These are phyloP conservation scores for Pangasius sanitwongsei DNA, from an alignment of 2,797 vertebrate species.

Conservation along the genomic window DNA sequence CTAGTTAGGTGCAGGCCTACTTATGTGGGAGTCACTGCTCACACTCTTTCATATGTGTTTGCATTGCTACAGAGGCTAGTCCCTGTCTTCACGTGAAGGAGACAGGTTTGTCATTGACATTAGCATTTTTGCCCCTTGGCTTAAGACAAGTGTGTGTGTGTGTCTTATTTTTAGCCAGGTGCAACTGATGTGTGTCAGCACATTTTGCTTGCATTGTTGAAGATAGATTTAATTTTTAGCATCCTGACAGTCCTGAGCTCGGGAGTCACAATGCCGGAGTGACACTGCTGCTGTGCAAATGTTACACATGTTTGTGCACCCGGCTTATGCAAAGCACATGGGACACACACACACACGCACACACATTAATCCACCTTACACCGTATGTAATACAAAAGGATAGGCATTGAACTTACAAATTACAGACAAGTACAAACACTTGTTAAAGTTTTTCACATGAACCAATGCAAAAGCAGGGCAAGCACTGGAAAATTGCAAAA, in stretches of 20 bases:
- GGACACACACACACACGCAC: constrained; percentile 16
- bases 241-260: constrained; percentile 76
- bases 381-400: not conserved
- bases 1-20: not conserved
- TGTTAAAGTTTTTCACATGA: not conserved
- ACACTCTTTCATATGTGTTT: not conserved
- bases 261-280: constrained; percentile 72
- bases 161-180: constrained; percentile 5
- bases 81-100: not conserved
- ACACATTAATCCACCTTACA: not conserved
- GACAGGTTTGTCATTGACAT: not conserved
- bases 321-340: constrained; percentile 45
- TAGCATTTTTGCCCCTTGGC: not conserved
- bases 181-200: constrained; percentile 77
- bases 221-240: constrained; percentile 77
- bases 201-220: constrained; percentile 71
- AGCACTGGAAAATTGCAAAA: not conserved
- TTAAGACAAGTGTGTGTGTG: not conserved
- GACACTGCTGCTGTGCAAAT: constrained; percentile 76
- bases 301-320: constrained; percentile 77
- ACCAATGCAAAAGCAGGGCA: not conserved
- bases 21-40: not conserved
- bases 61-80: not conserved
- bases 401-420: not conserved
- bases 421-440: not conserved